Percentiles rank a stretch among this genome's conserved stretches.
phyloP scores from a whole-genome alignment of 2,113 vertebrate species.

The Passer domesticus region DNA sequence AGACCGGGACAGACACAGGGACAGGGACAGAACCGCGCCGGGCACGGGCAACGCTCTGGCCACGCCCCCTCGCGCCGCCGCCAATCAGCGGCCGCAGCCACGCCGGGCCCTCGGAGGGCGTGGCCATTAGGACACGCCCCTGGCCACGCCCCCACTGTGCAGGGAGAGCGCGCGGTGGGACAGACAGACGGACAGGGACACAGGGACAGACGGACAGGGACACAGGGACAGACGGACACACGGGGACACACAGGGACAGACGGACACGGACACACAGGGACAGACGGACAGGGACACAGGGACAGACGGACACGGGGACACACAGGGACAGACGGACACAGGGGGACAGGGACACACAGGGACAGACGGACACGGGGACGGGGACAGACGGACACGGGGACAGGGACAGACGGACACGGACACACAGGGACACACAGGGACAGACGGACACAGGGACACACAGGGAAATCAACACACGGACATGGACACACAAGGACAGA shows the following conservation, averaged over 20 bases:
- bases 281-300: background rate
- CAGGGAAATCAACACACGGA: background rate
- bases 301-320: background rate
- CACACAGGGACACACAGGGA: background rate
- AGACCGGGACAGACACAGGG: no score
- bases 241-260: no score
- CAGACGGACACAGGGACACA: background rate
- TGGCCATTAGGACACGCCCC: accelerated
- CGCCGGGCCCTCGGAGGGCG: background rate
- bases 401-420: background rate
- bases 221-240: no score
- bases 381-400: background rate
- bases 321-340: background rate
- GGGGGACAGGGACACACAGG: background rate
- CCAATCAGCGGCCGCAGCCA: background rate
- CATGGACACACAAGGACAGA: background rate
- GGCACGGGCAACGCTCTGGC: accelerated
- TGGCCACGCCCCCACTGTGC: background rate
- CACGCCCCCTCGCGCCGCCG: background rate
- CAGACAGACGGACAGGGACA: no score
- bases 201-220: background rate
- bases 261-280: background rate
- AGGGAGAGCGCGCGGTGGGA: background rate
- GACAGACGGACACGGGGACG: no score
- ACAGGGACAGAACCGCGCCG: no score